These are phyloP conservation scores for Phalanger gymnotis DNA, from an alignment of 2,797 vertebrate genomes.

Conservation along the genomic window DNA sequence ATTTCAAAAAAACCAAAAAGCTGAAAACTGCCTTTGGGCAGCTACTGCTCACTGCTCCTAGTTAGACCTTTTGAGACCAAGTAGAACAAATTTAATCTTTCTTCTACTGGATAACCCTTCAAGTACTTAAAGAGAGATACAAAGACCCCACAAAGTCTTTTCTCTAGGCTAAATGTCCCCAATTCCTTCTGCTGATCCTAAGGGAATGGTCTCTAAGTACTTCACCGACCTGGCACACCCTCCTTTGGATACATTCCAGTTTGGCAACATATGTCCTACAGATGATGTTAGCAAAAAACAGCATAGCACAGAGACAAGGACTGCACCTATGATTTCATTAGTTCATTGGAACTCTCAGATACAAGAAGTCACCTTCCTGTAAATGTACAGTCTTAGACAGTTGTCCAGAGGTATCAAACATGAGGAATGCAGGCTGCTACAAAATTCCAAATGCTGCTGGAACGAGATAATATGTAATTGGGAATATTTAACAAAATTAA, in stretches of 20 bases:
- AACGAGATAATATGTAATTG: background rate
- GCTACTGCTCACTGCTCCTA: background rate
- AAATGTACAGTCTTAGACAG: background rate
- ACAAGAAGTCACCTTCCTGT: background rate
- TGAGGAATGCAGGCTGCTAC: background rate
- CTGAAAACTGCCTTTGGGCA: background rate
- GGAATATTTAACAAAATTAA: background rate
- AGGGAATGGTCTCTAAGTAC: background rate
- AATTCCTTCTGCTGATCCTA: background rate
- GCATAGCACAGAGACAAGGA: background rate
- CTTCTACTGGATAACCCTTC: background rate
- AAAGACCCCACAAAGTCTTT: background rate
- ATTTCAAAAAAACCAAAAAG: too few species aligned
- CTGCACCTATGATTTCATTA: background rate
- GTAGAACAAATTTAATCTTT: background rate
- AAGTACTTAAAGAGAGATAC: background rate
- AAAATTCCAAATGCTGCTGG: background rate
- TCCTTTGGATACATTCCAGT: background rate
- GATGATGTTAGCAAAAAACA: conserved; percentile 29
- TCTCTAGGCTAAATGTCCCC: background rate
- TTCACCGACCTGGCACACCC: background rate
- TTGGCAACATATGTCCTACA: background rate
- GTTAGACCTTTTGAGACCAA: background rate
- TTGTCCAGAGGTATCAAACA: background rate
- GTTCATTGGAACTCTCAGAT: background rate